Evolutionary conservation across 2,113 vertebrate species (phyloP).

Genomic region (Semnopithecus entellus): DNA sequence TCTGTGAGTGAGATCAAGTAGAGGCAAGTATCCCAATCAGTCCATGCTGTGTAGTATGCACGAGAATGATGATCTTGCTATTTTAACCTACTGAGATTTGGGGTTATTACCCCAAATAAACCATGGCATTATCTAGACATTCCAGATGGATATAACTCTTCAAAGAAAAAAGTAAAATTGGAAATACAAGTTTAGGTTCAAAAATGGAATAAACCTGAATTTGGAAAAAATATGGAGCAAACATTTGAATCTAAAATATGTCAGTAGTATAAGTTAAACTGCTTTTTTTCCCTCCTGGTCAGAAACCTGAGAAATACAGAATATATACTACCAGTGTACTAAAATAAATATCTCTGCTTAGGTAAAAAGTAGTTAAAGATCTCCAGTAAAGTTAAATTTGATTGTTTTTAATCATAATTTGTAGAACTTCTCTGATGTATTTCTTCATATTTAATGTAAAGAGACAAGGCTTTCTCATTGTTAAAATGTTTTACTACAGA

Average conservation of each 20-base stretch:
- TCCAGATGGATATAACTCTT: neutral
- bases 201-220: neutral
- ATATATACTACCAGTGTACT: neutral
- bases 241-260: neutral
- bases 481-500: neutral
- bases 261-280: neutral
- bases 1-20: neutral
- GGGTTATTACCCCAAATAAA: neutral
- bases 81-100: neutral
- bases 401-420: conserved; percentile 25
- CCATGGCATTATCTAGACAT: neutral
- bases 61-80: neutral
- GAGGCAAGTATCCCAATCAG: neutral
- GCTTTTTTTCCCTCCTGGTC: neutral
- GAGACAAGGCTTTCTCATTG: neutral
- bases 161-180: neutral
- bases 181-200: neutral
- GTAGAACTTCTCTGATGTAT: neutral
- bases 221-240: neutral
- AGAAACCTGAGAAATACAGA: neutral
- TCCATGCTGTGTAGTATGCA: too few species aligned
- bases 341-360: neutral
- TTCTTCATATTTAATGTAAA: neutral
- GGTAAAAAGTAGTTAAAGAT: neutral
- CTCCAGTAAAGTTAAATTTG: neutral